Evolutionary conservation across 2,888 invertebrate species (phyloP), one percentile per base, ranked within the genome.

Genomic region (Heliconius charithonia): DNA sequence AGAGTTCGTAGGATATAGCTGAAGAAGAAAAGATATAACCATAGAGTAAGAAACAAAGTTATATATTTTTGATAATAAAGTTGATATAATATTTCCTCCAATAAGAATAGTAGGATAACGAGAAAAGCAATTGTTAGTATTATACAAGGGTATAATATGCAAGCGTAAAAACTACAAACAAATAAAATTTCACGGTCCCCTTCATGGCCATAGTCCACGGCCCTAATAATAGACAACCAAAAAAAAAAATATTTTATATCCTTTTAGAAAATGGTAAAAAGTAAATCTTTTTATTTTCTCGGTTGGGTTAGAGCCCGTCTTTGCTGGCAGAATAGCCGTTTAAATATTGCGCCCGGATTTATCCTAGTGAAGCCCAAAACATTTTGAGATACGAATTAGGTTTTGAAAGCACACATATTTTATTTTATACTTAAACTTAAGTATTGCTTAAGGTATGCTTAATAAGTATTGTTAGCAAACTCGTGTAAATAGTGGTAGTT

Each of bases 291-390:
- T 89, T 90, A 89, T 92, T 91, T 90, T 85, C 86, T 87, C 86
- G 87, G 88, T 87, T 86, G 86, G 85, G 86, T 87, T 88, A 90
- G 91, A 91, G 88, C 87, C 88, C 86, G 88, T 86, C 89, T 90
- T 89, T 90, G 89, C 87, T 86, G 85, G 89, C 87, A 90, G 89
- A 87, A 92, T 92, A 91, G 89, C 91, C 89, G 90, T 91, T 92
- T 93, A 92, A 93, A 93, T 93, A 92, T 93, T 91, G 90, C 89
- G 88, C 85, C 87, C 87, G 89, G 90, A 91, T 92, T 92, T 92
- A 90, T 90, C 88, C 87, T 83, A 86, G 86, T 86, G 90, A 92
- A 92, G 89, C 90, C 87, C 83, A 63, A 74, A 63, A 86, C 87
- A 74, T 63, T 63, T 74, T 74, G 63, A 63, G 63, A 63, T 62